phyloP scores from a whole-genome alignment of 1,140 invertebrate species.

The Orussus abietinus region DNA sequence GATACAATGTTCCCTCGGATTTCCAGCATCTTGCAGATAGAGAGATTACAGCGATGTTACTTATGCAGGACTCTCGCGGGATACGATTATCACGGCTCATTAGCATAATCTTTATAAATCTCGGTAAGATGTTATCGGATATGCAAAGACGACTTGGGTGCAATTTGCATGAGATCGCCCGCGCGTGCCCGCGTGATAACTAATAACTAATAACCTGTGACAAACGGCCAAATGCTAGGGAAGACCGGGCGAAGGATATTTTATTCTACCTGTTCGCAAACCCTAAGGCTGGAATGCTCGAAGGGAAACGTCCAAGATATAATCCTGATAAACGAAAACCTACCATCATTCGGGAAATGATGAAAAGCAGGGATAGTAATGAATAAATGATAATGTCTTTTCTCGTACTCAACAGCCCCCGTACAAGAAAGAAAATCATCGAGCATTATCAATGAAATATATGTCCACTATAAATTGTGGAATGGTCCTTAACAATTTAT shows the following conservation, averaged over 20 bases:
- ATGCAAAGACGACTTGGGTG: conserved; percentile 12
- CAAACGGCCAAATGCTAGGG: conserved; percentile 28
- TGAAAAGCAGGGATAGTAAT: too few relatives aligned
- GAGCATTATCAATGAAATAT: too few relatives aligned
- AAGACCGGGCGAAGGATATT: not conserved
- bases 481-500: too few relatives aligned
- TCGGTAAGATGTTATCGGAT: conserved; percentile 34
- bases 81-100: conserved; percentile 38
- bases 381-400: too few relatives aligned
- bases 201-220: conserved; percentile 31
- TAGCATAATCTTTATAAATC: conserved; percentile 49
- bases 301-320: too few relatives aligned
- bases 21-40: conserved; percentile 27
- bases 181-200: conserved; percentile 17
- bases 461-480: too few relatives aligned
- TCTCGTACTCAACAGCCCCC: too few relatives aligned
- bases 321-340: too few relatives aligned
- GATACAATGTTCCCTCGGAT: too few relatives aligned
- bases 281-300: too few relatives aligned
- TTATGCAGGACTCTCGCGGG: conserved; percentile 29
- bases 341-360: too few relatives aligned
- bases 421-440: too few relatives aligned
- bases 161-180: conserved; percentile 10
- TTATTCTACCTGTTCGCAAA: not conserved
- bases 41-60: conserved; percentile 37